Percentiles rank a stretch among this genome's conserved stretches.
Conservation (phyloP, 2,888 invertebrate genomes). For the Tanypteryx hageni region DNA sequence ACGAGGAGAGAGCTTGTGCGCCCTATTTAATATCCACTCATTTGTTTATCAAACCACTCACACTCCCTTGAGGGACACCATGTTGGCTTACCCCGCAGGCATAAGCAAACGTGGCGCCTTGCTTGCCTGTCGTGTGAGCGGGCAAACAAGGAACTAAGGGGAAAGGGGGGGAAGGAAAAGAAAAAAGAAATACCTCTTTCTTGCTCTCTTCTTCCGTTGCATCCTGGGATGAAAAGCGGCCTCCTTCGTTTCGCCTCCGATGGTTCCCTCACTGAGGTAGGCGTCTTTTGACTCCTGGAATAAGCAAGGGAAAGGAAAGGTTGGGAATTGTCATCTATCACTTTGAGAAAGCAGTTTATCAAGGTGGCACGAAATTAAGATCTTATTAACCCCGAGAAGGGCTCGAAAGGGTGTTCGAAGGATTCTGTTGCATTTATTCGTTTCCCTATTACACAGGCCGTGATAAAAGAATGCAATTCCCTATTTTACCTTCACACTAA, state of each 20-base stretch:
- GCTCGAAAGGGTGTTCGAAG: not conserved
- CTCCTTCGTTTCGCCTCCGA: not conserved
- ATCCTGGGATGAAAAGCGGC: constrained; percentile 28
- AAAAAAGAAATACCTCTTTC: constrained; percentile 29
- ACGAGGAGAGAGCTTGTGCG: constrained; percentile 24
- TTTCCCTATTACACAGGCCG: not conserved
- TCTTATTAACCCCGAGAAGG: constrained; percentile 35
- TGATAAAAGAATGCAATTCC: too few relatives aligned
- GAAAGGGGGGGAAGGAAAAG: not conserved
- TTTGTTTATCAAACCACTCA: constrained; percentile 64
- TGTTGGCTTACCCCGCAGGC: constrained; percentile 54
- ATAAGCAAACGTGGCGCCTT: constrained; percentile 60
- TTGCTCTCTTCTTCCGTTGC: constrained; percentile 10
- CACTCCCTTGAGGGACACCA: constrained; percentile 63
- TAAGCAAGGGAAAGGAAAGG: not conserved
- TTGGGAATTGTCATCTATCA: constrained; percentile 33
- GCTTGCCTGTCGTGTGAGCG: constrained; percentile 24
- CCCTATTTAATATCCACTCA: constrained; percentile 64
- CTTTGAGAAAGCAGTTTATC: constrained; percentile 39
- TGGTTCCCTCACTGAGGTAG: constrained; percentile 12
- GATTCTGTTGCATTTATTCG: constrained; percentile 39
- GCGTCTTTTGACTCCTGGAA: not conserved
- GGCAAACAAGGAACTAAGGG: not conserved
- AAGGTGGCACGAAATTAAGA: constrained; percentile 48
- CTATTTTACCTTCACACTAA: too few relatives aligned